Conservation (phyloP, 1,140 invertebrate species). For the Heliothis virescens region DNA sequence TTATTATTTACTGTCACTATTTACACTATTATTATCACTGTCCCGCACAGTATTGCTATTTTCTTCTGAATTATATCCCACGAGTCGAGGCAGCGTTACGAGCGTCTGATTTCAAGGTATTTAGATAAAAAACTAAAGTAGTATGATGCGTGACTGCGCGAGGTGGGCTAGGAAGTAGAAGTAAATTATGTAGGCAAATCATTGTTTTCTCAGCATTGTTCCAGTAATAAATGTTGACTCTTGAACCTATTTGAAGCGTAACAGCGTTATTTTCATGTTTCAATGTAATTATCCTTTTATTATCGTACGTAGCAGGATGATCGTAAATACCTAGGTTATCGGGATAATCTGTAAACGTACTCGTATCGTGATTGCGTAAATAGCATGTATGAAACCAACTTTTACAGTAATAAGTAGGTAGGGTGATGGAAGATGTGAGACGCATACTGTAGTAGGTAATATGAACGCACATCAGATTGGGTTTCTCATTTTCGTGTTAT, state of each 20-base stretch:
- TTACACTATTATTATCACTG: too few relatives aligned
- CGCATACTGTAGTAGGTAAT: constrained; percentile 9
- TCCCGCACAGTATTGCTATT: constrained; percentile 18
- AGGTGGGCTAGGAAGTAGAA: constrained; percentile 37
- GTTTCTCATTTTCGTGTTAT: constrained; percentile 30
- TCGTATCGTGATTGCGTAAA: constrained; percentile 13
- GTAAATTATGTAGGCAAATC: constrained; percentile 45
- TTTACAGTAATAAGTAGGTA: constrained; percentile 36
- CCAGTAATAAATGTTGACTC: constrained; percentile 10
- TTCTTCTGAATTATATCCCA: constrained; percentile 47
- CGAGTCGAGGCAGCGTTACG: constrained; percentile 46
- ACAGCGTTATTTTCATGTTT: background rate
- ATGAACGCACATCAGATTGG: constrained; percentile 2
- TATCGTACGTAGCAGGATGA: background rate
- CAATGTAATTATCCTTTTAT: constrained; percentile 4
- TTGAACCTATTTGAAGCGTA: constrained; percentile 30
- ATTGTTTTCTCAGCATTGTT: constrained; percentile 40
- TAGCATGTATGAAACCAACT: constrained; percentile 26
- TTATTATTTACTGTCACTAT: too few relatives aligned
- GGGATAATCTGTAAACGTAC: constrained; percentile 10
- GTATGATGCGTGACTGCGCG: constrained; percentile 53
- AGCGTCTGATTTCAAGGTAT: constrained; percentile 51
- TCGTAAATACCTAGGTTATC: constrained; percentile 16
- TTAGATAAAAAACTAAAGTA: constrained; percentile 50
- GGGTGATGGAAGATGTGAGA: background rate